Evolutionary conservation across 2,888 invertebrate genomes (phyloP), one percentile per base, ranked within the genome.

Genomic region (Epirrita christyi): DNA sequence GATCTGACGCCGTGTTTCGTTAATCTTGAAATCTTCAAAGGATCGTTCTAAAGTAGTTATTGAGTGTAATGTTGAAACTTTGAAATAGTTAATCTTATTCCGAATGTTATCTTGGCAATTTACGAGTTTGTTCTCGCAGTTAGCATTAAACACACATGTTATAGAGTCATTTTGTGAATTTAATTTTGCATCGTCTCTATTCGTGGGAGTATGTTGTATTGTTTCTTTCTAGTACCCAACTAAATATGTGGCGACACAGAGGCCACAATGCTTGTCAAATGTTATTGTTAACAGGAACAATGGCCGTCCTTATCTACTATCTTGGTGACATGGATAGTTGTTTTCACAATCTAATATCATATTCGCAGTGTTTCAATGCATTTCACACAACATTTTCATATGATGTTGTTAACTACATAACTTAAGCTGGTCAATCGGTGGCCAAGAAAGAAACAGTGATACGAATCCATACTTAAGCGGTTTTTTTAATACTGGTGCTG

Each of bases 221-320:
- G 55, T 55, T 43, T 49, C 55, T 55, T 43, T 49, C 55, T 59
- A 43, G 48, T 47, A 41, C 28, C 42, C 32, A 41, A 50, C 50
- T 48, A 48, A 50, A 57, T 59, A 43, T 49, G 40, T 56, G 51
- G 50, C 43, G 51, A 55, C 42, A 48, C 47, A 28, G 54, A 45
- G 36, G 63, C 56, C 64, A 78, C 75, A 82, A 81, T 77, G 64
- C 72, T 59, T 55, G 68, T 75, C 70, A 72, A 75, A 78, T 76
- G 76, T 79, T 76, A 80, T 80, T 80, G 74, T 77, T 72, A 59
- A 15, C 52, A 52, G 58, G 56, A 58, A 80, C 77, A 81, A 80
- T 80, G 59, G 71, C 48, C 40, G 44, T 32, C 48, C 50, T n/a
- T 56, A 58, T 59, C 61, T 63, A 38, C 56, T 57, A 59, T 55